Conservation (phyloP, 2,113 vertebrate species). For the Thermophis baileyi region DNA sequence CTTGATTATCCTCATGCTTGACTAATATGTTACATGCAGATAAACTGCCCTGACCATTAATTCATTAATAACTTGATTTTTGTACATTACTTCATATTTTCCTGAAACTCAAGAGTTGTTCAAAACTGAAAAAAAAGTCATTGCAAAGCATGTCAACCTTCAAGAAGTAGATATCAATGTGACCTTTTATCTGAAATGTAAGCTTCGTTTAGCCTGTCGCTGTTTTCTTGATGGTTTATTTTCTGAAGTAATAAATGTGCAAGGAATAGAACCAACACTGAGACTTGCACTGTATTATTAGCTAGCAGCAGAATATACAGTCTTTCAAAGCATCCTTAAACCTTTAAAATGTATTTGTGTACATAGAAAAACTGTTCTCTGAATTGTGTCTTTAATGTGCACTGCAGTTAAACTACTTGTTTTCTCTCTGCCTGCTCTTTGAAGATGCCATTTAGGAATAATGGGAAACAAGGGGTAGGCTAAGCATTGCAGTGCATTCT, state of each 20-base stretch:
- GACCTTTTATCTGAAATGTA: constrained; percentile 62
- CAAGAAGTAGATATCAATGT: constrained; percentile 60
- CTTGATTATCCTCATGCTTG: constrained; percentile 81
- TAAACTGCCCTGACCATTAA: constrained; percentile 31
- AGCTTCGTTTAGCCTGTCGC: constrained; percentile 61
- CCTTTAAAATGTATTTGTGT: constrained; percentile 49
- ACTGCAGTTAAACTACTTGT: constrained; percentile 72
- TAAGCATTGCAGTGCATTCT: constrained; percentile 71
- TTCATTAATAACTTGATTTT: constrained; percentile 25
- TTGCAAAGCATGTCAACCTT: constrained; percentile 75
- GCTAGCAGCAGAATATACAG: constrained; percentile 51
- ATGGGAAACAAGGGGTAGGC: constrained; percentile 85
- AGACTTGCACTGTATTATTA: constrained; percentile 37
- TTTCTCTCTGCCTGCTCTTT: constrained; percentile 77
- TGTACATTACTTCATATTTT: constrained; percentile 39
- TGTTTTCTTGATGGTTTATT: constrained; percentile 70
- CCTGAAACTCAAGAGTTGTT: constrained; percentile 47
- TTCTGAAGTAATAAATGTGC: constrained; percentile 58
- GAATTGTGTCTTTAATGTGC: constrained; percentile 72
- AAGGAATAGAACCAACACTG: constrained; percentile 19
- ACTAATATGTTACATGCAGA: constrained; percentile 76
- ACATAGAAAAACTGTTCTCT: constrained; percentile 59
- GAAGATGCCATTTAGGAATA: constrained; percentile 82
- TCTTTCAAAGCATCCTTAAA: constrained; percentile 42
- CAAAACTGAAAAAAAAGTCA: constrained; percentile 62